These are phyloP conservation scores for Gymnogyps californianus DNA, from an alignment of 2,113 vertebrate species.

Conservation along the genomic window DNA sequence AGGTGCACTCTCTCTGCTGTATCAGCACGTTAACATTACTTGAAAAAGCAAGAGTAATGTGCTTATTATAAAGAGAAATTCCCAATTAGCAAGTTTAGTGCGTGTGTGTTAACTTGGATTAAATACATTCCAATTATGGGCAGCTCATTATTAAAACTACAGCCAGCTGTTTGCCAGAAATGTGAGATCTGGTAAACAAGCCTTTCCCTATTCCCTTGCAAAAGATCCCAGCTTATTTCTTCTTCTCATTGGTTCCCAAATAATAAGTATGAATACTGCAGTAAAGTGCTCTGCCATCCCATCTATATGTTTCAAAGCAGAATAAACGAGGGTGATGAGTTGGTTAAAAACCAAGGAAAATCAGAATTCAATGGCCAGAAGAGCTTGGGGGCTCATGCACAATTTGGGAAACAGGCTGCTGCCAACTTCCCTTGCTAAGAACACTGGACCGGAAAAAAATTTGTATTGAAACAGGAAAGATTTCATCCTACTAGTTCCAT, in stretches of 20 bases:
- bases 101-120: conserved; percentile 54
- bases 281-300: not conserved
- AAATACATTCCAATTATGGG: conserved; percentile 60
- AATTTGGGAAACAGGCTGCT: not conserved
- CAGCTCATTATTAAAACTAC: conserved; percentile 66
- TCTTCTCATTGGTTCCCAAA: not conserved
- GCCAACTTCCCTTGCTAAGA: not conserved
- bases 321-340: not conserved
- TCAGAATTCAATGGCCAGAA: not conserved
- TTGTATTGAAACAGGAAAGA: not conserved
- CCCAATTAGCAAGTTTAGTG: conserved; percentile 66
- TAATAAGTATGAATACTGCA: not conserved
- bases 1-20: conserved; percentile 34
- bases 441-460: not conserved
- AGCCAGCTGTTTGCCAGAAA: conserved; percentile 61
- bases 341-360: not conserved
- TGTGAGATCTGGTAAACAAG: conserved; percentile 34
- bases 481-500: not conserved
- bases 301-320: not conserved
- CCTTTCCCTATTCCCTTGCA: not conserved
- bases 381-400: not conserved
- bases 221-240: not conserved
- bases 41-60: conserved; percentile 55
- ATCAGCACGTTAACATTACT: conserved; percentile 38
- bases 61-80: conserved; percentile 62